These are phyloP conservation scores for Edolisoma coerulescens DNA, from an alignment of 2,113 vertebrate species.

Conservation along the genomic window DNA sequence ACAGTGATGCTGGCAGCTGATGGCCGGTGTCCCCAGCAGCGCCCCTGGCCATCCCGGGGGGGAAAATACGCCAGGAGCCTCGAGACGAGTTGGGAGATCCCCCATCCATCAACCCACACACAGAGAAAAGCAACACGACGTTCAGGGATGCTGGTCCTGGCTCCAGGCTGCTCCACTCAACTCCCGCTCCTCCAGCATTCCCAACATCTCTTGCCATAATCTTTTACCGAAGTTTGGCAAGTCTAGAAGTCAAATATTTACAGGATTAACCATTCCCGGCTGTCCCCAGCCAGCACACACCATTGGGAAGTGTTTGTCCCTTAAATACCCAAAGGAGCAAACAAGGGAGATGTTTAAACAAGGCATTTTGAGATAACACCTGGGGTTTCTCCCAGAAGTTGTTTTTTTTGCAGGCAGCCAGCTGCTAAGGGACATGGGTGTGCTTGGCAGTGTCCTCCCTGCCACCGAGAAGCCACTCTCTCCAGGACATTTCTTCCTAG, in stretches of 20 bases:
- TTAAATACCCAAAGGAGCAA: background rate
- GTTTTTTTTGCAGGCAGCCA: background rate
- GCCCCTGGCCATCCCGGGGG: accelerated
- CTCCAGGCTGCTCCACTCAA: background rate
- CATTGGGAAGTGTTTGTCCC: background rate
- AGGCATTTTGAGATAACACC: background rate
- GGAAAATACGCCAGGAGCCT: background rate
- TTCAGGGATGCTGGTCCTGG: background rate
- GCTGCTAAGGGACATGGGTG: background rate
- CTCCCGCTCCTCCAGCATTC: background rate
- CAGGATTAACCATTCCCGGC: background rate
- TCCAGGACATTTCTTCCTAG: background rate
- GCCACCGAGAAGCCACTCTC: background rate
- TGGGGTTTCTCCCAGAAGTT: background rate
- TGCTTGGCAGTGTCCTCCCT: background rate
- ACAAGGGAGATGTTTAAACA: background rate
- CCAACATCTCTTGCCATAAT: background rate
- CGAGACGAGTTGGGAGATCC: too few relatives aligned
- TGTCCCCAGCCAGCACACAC: background rate
- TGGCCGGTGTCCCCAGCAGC: background rate
- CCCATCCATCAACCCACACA: accelerated
- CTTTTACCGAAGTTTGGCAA: background rate
- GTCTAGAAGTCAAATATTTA: background rate
- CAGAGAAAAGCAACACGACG: background rate
- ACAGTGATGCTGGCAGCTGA: background rate